Evolutionary conservation across 2,113 vertebrate genomes (phyloP).

Genomic region (Spilogale gracilis): DNA sequence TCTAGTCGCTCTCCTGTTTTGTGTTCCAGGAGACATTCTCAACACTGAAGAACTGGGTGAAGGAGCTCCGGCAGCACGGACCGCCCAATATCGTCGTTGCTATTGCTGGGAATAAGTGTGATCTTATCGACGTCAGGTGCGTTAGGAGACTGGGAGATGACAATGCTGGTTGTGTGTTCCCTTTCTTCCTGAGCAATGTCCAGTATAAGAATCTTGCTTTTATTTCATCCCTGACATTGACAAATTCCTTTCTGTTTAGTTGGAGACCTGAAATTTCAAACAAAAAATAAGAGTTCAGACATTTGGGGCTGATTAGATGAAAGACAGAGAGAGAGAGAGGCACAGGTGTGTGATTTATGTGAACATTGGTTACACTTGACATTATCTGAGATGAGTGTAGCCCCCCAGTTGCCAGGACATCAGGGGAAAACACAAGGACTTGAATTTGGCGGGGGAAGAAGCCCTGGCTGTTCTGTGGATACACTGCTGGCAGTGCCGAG

Average conservation of each 20-base stretch:
- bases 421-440: not conserved
- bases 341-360: not conserved
- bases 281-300: slow-evolving; percentile 54
- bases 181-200: slow-evolving; percentile 27
- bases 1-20: slow-evolving; percentile 23
- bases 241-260: slow-evolving; percentile 10
- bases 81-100: slow-evolving; percentile 98
- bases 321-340: not conserved
- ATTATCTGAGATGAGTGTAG: not conserved
- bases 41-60: slow-evolving; percentile 99
- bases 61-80: slow-evolving; percentile 97
- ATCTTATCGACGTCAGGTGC: slow-evolving; percentile 96
- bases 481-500: no score
- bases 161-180: not conserved
- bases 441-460: not conserved
- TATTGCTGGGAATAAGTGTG: slow-evolving; percentile 98
- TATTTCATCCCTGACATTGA: slow-evolving; percentile 61
- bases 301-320: not conserved
- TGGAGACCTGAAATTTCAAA: slow-evolving; percentile 46
- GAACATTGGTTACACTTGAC: not conserved
- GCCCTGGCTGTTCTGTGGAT: no score
- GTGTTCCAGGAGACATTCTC: slow-evolving; percentile 95
- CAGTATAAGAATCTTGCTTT: slow-evolving; percentile 34
- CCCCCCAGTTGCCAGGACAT: not conserved
- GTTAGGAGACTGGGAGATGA: not conserved